A percentile compares a stretch with the other conserved stretches of the same genome.
Conservation (phyloP, 2,888 invertebrate genomes). For the Aphidius colemani region DNA sequence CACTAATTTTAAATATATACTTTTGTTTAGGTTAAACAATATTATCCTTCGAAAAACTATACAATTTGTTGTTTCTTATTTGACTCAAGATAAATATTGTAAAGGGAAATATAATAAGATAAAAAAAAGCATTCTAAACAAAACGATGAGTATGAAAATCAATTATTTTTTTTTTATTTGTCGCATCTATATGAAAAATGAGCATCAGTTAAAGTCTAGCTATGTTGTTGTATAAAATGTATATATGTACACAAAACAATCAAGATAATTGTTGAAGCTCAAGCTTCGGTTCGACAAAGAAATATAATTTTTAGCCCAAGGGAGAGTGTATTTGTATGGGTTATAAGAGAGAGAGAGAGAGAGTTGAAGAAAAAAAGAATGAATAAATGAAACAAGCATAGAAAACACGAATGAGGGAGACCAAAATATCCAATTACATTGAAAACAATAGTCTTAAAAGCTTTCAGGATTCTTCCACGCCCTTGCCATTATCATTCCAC, state of each 20-base stretch:
- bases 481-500: slow-evolving; percentile 25
- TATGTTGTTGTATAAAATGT: slow-evolving; percentile 36
- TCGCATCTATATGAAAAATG: slow-evolving; percentile 21
- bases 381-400: slow-evolving; percentile 22
- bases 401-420: slow-evolving; percentile 29
- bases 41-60: slow-evolving; percentile 30
- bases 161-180: slow-evolving; percentile 7
- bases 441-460: slow-evolving; percentile 64
- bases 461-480: slow-evolving; percentile 48
- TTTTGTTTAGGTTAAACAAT: slow-evolving; percentile 54
- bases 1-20: not conserved
- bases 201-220: not conserved
- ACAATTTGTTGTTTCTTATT: slow-evolving; percentile 7
- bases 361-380: slow-evolving; percentile 22
- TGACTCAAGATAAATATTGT: not conserved
- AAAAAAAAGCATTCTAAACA: not conserved
- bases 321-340: slow-evolving; percentile 27
- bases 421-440: slow-evolving; percentile 62
- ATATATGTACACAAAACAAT: slow-evolving; percentile 59
- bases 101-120: not conserved
- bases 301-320: slow-evolving; percentile 29
- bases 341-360: slow-evolving; percentile 2
- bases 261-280: slow-evolving; percentile 60
- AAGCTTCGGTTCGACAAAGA: slow-evolving; percentile 33
- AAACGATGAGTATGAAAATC: not conserved